Base-by-base conservation (phyloP, 2,113 vertebrate species). In the Phoenicopterus ruber region DNA sequence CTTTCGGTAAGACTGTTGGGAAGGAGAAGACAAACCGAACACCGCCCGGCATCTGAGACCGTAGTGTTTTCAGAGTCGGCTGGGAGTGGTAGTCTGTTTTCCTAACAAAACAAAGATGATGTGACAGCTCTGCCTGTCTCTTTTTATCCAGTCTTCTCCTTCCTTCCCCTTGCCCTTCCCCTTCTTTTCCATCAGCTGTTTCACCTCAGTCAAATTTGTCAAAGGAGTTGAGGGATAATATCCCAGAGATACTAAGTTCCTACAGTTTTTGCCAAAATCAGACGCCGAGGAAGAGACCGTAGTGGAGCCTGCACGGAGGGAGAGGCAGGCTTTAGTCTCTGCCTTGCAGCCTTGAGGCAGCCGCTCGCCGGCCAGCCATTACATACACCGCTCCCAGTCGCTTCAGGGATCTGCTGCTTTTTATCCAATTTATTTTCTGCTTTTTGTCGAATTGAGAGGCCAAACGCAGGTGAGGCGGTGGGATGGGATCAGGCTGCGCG, bases 361-460 rank as follows among this genome's bases (percentile, higher is more conserved):
- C 61, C 2, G 1, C 47, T 73, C 1, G 0, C 36, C 4, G 1
- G 6, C 12, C 19, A 18, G 13, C 49, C 8, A 0, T n/a, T 46
- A 5, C 22, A 11, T 19, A 9, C 13, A 4, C 4, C 1, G 10
- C 42, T 84, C 38, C 36, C 24, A 12, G 7, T 7, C 42, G 16
- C 55, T 94, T 70, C 72, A 44, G 9, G 61, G 22, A 8, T 52
- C 77, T 94, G 8, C 66, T 80, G 38, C 7, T 70, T 74, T 93
- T 47, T 79, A 46, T 20, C 25, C 44, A 24, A 4, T 31, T 31
- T 40, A 32, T 57, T 84, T 85, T n/a, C 69, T 63, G 13, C 17
- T 80, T 63, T 83, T 63, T 88, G 42, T 4, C 1, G 14, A n/a
- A 1, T 14, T 2, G 1, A 57, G 42, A 52, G 32, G 29, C 58